These are phyloP conservation scores for Synodontis membranacea DNA, from an alignment of 2,113 vertebrate genomes.

Conservation along the genomic window DNA sequence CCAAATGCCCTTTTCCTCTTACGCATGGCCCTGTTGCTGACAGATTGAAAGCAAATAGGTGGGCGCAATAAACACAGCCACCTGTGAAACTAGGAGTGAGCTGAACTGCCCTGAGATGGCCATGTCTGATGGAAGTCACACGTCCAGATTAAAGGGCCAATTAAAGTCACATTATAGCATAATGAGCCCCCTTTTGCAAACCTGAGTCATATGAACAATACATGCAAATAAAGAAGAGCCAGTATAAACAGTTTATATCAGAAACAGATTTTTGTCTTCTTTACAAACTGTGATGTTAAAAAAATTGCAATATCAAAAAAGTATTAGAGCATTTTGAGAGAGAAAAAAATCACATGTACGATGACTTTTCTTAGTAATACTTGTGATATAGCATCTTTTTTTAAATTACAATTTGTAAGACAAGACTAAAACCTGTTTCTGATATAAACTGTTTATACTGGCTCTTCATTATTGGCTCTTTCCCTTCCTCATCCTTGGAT, in stretches of 20 bases:
- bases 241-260: not conserved
- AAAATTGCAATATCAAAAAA: not conserved
- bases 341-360: too few relatives aligned
- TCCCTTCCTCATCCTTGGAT: not conserved
- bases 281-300: not conserved
- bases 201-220: constrained; percentile 29
- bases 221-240: not conserved
- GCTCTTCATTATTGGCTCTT: not conserved
- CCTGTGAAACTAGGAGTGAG: constrained; percentile 68
- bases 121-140: constrained; percentile 55
- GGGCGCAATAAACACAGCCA: constrained; percentile 71
- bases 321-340: too few relatives aligned
- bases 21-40: constrained; percentile 61
- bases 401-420: not conserved
- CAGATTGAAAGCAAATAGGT: constrained; percentile 77
- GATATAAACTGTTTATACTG: not conserved
- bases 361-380: too few relatives aligned
- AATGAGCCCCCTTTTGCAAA: constrained; percentile 59
- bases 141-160: constrained; percentile 67
- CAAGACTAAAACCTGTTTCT: not conserved
- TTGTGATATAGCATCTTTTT: too few relatives aligned
- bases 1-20: constrained; percentile 61
- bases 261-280: not conserved
- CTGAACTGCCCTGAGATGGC: constrained; percentile 56
- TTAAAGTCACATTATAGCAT: constrained; percentile 67